A percentile compares a stretch with the other conserved stretches of the same genome.
Evolutionary conservation across 1,140 invertebrate species (phyloP).

Genomic region (Potamilus streckersoni): DNA sequence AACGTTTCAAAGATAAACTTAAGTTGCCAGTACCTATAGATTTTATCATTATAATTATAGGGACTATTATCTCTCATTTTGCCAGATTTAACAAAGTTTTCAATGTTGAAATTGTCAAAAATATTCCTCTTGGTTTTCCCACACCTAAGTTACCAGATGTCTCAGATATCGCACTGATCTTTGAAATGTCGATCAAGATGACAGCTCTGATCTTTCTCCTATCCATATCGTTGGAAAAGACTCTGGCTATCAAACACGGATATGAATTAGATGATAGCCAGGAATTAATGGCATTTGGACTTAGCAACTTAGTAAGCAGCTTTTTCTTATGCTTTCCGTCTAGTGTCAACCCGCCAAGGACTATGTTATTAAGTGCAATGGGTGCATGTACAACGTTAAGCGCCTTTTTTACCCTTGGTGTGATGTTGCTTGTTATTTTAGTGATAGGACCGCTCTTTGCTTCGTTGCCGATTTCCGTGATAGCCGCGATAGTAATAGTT

Average conservation of each 20-base stretch:
- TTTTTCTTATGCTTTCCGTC: constrained; percentile 71
- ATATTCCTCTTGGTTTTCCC: constrained; percentile 65
- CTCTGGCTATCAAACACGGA: constrained; percentile 60
- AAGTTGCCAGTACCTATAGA: constrained; percentile 86
- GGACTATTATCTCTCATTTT: constrained; percentile 62
- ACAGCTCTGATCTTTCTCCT: constrained; percentile 58
- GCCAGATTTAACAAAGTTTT: constrained; percentile 57
- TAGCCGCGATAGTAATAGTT: constrained; percentile 59
- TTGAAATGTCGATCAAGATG: constrained; percentile 46
- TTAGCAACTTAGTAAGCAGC: constrained; percentile 64
- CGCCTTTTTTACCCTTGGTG: constrained; percentile 59
- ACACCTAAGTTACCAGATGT: constrained; percentile 37
- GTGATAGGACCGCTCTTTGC: constrained; percentile 63
- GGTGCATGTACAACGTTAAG: constrained; percentile 44
- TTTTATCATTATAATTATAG: constrained; percentile 75
- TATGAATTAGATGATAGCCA: constrained; percentile 66
- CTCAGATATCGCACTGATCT: constrained; percentile 15
- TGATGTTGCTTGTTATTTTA: constrained; percentile 69
- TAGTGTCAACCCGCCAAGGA: constrained; percentile 84
- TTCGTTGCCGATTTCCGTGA: constrained; percentile 62
- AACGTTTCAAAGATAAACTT: constrained; percentile 76
- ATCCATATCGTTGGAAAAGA: constrained; percentile 64
- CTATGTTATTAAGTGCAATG: constrained; percentile 71
- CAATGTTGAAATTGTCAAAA: constrained; percentile 63
- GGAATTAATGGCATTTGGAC: constrained; percentile 70